These are phyloP conservation scores for Origma solitaria DNA, from an alignment of 2,113 vertebrate species.

Conservation along the genomic window DNA sequence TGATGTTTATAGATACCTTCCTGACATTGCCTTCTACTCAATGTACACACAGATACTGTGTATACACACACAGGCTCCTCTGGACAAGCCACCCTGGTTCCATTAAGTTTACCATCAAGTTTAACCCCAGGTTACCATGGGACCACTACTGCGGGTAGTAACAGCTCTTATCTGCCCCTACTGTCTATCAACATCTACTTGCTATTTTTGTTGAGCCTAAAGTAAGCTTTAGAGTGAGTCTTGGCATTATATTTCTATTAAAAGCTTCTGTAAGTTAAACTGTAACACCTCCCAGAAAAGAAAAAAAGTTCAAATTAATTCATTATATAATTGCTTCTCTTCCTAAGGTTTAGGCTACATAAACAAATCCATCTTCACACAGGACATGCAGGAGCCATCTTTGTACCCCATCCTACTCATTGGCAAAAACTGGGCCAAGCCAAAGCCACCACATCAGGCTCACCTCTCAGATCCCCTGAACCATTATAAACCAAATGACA, in stretches of 20 bases:
- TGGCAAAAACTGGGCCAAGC: too few relatives aligned
- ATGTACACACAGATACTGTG: accelerated
- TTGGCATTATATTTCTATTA: background rate
- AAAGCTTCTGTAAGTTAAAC: background rate
- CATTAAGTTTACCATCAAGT: background rate
- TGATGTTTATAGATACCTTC: background rate
- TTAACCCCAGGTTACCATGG: background rate
- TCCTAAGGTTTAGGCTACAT: background rate
- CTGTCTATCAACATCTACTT: background rate
- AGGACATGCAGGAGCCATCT: too few relatives aligned
- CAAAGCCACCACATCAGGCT: too few relatives aligned
- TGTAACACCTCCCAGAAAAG: background rate
- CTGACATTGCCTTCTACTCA: background rate
- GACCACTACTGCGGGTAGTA: background rate
- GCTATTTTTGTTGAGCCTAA: background rate
- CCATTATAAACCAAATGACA: background rate
- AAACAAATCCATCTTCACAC: background rate
- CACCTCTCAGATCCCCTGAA: background rate
- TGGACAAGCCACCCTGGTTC: background rate
- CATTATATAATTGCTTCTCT: background rate
- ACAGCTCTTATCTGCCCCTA: background rate
- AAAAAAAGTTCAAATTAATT: background rate
- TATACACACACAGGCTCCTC: background rate
- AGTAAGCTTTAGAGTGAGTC: background rate
- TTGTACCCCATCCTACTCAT: too few relatives aligned